A percentile compares a stretch with the other conserved stretches of the same genome.
Evolutionary conservation across 2,113 vertebrate species (phyloP).

Genomic region (Apaloderma vittatum): DNA sequence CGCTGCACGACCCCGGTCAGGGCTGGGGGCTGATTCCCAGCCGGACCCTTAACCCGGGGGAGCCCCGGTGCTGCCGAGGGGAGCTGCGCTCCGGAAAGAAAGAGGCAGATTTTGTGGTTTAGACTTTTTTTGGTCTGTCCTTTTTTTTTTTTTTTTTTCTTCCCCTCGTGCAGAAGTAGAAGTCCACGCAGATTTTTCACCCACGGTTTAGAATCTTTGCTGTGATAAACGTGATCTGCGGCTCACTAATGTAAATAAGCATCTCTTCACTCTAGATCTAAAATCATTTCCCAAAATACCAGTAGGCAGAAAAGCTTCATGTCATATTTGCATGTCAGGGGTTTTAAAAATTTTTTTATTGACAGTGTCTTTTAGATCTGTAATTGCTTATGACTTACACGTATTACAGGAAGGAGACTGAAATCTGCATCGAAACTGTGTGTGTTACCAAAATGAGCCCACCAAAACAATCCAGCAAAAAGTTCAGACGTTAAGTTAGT

Average conservation of each 20-base stretch:
- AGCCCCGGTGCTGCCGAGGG: background rate
- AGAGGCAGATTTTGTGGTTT: background rate
- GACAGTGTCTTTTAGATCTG: background rate
- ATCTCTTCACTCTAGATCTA: background rate
- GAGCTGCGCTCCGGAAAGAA: background rate
- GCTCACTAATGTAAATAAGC: background rate
- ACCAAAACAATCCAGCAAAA: background rate
- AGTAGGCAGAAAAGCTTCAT: background rate
- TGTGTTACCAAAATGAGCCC: background rate
- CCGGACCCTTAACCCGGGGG: background rate
- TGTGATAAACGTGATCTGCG: background rate
- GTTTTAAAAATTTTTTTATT: background rate
- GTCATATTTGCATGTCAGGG: background rate
- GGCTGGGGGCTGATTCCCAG: background rate
- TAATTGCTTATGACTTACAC: background rate
- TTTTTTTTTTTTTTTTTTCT: too few relatives aligned
- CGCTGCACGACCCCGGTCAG: fast-evolving
- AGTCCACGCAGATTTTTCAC: background rate
- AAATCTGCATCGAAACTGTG: background rate
- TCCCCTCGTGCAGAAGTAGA: background rate
- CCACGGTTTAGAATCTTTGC: background rate
- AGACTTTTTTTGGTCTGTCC: too few relatives aligned
- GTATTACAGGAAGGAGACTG: background rate
- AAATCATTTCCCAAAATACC: background rate
- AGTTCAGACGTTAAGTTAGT: background rate